phyloP scores from a whole-genome alignment of 2,888 invertebrate species.

The Agriopis leucophaearia region DNA sequence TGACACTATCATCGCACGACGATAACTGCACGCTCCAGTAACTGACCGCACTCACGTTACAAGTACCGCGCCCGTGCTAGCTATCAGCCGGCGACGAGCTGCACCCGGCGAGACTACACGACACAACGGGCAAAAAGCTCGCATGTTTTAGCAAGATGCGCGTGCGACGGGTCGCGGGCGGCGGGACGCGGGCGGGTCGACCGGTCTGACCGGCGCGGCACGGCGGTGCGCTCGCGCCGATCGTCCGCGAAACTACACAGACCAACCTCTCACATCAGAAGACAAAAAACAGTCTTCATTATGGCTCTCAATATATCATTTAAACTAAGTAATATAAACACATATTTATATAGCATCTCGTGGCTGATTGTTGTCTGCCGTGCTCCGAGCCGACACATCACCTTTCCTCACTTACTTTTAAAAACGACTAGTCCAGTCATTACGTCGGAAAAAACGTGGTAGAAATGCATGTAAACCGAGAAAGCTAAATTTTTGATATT shows the following conservation, averaged over 20 bases:
- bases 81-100: too few species aligned
- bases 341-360: background rate
- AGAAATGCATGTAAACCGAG: too few species aligned
- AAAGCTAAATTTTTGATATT: too few species aligned
- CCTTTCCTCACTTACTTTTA: too few species aligned
- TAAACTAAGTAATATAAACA: background rate
- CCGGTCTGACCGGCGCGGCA: constrained; percentile 48
- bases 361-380: background rate
- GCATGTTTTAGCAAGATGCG: constrained; percentile 57
- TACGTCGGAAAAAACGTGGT: too few species aligned
- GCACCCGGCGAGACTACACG: too few species aligned
- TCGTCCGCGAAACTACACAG: background rate
- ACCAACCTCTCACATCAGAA: background rate
- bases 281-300: background rate
- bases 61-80: constrained; percentile 44
- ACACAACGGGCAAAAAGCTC: constrained; percentile 17
- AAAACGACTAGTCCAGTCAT: too few species aligned
- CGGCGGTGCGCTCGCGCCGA: background rate
- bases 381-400: too few species aligned
- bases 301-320: background rate
- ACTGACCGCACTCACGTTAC: constrained; percentile 54
- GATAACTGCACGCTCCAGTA: constrained; percentile 38
- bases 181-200: constrained; percentile 30
- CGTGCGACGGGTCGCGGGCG: constrained; percentile 26
- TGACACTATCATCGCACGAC: constrained; percentile 42